Base-by-base conservation (phyloP, 2,797 vertebrate species). In the Morus bassanus region DNA sequence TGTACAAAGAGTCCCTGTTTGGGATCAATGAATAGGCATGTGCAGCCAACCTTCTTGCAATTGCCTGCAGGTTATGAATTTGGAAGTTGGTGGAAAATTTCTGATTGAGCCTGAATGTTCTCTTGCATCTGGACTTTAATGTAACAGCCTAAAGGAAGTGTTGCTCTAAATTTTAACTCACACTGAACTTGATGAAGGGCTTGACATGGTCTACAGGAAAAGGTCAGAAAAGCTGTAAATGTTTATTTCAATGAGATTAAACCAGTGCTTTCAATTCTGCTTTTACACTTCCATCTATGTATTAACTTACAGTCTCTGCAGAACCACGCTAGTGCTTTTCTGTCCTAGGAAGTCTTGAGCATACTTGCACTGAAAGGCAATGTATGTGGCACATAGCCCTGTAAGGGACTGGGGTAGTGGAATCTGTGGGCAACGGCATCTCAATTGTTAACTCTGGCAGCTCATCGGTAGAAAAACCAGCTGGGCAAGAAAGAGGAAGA, bases 181-280 rank as follows among this genome's bases (percentile, higher is more conserved):
- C 67, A 88, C 78, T 83, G 94, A 97, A 95, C 60, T 80, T 96
- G 95, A 98, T 98, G 97, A 98, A 98, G 97, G 96, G 39, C 72
- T 97, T 96, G 59, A 97, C 90, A 37, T 51, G 74, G 98, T 98
- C 97, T 96, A 94, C 94, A 88, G 63, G 69, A 97, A 97, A 98
- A 98, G 98, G 98, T 98, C 98, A 98, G 86, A 96, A 98, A 98
- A 96, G 85, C 85, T 96, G 94, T 97, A 95, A 97, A 95, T 93
- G 79, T 96, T 97, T 97, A 96, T 97, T 96, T 96, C 79, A 86
- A 81, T 76, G 54, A 94, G 82, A 89, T 95, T 94, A 95, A 95
- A 94, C 6, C 25, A 93, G 41, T 84, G 77, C 33, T 97, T 97
- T 97, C 79, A 35, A 84, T 87, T 45, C 59, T 85, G 54, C 57